Conservation (phyloP, 2,113 vertebrate genomes). For the Eulemur macaco region DNA sequence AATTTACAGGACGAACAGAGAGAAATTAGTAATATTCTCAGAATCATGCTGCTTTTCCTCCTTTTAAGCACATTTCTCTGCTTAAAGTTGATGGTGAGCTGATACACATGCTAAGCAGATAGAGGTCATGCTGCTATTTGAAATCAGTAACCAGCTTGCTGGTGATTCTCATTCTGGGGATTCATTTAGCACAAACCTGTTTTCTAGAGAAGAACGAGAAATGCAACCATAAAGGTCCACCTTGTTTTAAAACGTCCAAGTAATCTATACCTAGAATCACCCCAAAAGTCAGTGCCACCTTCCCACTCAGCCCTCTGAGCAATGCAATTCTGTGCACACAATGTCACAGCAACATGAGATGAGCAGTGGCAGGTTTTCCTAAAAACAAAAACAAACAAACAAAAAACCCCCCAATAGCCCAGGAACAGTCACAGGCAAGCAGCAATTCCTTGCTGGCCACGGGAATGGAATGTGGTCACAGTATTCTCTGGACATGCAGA, state of each 20-base stretch:
- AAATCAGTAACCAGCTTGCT: neutral
- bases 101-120: conserved; percentile 44
- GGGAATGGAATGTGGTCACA: conserved; percentile 61
- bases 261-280: neutral
- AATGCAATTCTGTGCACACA: neutral
- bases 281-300: neutral
- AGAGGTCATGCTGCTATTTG: conserved; percentile 48
- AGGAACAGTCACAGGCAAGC: conserved; percentile 9
- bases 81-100: neutral
- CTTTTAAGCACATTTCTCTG: neutral
- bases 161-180: conserved; percentile 16
- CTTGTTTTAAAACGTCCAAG: neutral
- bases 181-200: neutral
- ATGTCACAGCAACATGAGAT: neutral
- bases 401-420: neutral
- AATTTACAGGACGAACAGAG: neutral
- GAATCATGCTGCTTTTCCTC: neutral
- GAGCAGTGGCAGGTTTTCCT: conserved; percentile 24
- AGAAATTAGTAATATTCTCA: neutral
- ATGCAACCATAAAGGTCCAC: neutral
- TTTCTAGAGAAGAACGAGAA: neutral
- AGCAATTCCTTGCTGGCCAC: conserved; percentile 27
- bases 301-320: neutral
- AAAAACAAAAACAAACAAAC: neutral
- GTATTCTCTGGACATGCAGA: conserved; percentile 42